Evolutionary conservation across 2,888 invertebrate genomes (phyloP), one percentile per base, ranked within the genome.

Genomic region (Drosophila setosimentum): DNA sequence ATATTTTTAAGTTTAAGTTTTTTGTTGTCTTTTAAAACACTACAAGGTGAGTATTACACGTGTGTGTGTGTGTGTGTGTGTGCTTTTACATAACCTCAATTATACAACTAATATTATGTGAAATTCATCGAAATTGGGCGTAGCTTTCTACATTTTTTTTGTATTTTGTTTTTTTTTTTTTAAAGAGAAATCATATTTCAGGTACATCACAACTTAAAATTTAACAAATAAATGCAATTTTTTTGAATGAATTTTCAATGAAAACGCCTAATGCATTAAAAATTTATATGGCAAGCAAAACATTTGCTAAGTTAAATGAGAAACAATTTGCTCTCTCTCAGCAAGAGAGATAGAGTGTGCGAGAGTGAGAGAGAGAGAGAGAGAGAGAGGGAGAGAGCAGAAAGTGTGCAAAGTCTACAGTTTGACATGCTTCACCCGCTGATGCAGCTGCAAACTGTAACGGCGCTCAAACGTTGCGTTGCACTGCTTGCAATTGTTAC

Each of bases 171-270:
- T 50, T 54, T 66, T 69, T 67, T 68, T 79, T 80, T 83, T 37
- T 80, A 45, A 83, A 87, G 81, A 83, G 89, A 93, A 92, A 92
- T 92, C 91, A 93, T 92, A 93, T 91, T 92, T 92, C 92, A 92
- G 93, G 93, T 92, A 92, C 93, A 92, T 92, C 91, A 92, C 91
- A 93, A 93, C 92, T 92, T 92, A 92, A 92, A 91, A 91, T 87
- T 85, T 91, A 90, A 92, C 89, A 92, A 89, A 89, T 89, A 91
- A 92, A 91, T 87, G 91, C 83, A 85, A 82, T 82, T 78, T 88
- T 70, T 80, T 74, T 73, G 64, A 65, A 73, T 66, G 48, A 68
- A 70, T 69, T 74, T 71, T 71, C 61, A 62, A 55, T 68, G 55
- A 70, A 59, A 83, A 77, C 80, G 80, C 68, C 74, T 75, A 78